A percentile compares a stretch with the other conserved stretches of the same genome.
These are phyloP conservation scores for Anarsia innoxiella DNA, from an alignment of 2,888 invertebrate genomes.

Conservation along the genomic window DNA sequence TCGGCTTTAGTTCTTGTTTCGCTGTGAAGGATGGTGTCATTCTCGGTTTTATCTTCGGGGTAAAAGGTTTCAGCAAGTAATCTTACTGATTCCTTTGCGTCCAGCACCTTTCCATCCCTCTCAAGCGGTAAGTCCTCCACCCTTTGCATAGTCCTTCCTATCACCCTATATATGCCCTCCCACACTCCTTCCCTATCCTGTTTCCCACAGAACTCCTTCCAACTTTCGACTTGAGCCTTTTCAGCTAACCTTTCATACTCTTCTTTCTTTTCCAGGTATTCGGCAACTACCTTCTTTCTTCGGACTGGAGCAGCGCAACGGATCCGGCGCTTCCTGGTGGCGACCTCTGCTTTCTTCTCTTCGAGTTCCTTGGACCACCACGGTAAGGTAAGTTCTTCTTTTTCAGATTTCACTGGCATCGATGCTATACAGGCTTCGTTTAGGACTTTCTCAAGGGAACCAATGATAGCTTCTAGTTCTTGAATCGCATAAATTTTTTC, in stretches of 20 bases:
- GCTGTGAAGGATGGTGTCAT: background rate
- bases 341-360: background rate
- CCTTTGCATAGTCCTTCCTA: constrained; percentile 3
- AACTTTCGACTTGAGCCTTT: constrained; percentile 7
- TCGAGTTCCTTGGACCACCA: constrained; percentile 7
- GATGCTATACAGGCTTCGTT: background rate
- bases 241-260: constrained; percentile 1
- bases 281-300: constrained; percentile 3
- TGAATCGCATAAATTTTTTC: background rate
- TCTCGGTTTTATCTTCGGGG: background rate
- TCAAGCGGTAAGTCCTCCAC: constrained; percentile 4
- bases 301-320: constrained; percentile 11
- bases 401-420: background rate
- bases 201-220: constrained; percentile 13
- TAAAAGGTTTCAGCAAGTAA: background rate
- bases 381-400: background rate
- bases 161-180: constrained; percentile 13
- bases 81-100: background rate
- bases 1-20: background rate
- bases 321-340: constrained; percentile 4
- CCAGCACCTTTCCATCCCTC: background rate
- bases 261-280: constrained; percentile 13
- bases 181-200: constrained; percentile 14
- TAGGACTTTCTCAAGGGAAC: background rate
- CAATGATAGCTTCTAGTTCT: background rate